Percentiles rank a stretch among this genome's conserved stretches.
Evolutionary conservation across 2,888 invertebrate genomes (phyloP).

Genomic region (Latrodectus elegans): DNA sequence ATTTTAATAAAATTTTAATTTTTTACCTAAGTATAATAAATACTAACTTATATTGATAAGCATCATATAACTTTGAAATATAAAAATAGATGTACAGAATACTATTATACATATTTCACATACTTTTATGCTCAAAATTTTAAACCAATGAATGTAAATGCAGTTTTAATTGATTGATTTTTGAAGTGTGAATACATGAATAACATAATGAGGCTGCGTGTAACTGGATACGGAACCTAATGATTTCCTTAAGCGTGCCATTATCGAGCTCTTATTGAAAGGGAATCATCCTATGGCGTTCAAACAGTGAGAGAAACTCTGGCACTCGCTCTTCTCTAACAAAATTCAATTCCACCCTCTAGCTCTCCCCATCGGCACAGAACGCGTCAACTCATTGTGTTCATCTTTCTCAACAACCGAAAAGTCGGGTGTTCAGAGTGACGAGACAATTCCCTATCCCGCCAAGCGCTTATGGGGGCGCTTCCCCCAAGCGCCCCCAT

Average conservation of each 20-base stretch:
- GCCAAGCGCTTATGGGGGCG: not conserved
- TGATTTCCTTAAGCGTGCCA: not conserved
- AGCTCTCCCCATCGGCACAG: not conserved
- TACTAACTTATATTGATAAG: too few species aligned
- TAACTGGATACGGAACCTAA: too few species aligned
- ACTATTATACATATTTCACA: too few species aligned
- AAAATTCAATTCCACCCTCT: not conserved
- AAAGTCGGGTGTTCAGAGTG: not conserved
- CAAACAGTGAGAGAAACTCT: not conserved
- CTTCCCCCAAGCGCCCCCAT: conserved; percentile 14
- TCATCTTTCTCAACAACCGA: not conserved
- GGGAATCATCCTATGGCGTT: not conserved
- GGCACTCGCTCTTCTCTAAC: not conserved
- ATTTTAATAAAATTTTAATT: too few species aligned
- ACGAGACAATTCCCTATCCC: conserved; percentile 11
- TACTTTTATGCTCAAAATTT: not conserved
- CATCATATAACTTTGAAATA: too few species aligned
- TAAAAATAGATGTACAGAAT: too few species aligned
- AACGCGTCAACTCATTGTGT: not conserved
- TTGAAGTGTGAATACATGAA: too few species aligned
- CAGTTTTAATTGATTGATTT: too few species aligned
- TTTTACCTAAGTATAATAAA: too few species aligned
- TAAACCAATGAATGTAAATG: conserved; percentile 1
- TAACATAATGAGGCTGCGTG: too few species aligned
- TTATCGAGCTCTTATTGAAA: not conserved